Percentiles rank a stretch among this genome's conserved stretches.
These are phyloP conservation scores for Drosophila anomalata DNA, from an alignment of 2,888 invertebrate genomes.

Conservation along the genomic window DNA sequence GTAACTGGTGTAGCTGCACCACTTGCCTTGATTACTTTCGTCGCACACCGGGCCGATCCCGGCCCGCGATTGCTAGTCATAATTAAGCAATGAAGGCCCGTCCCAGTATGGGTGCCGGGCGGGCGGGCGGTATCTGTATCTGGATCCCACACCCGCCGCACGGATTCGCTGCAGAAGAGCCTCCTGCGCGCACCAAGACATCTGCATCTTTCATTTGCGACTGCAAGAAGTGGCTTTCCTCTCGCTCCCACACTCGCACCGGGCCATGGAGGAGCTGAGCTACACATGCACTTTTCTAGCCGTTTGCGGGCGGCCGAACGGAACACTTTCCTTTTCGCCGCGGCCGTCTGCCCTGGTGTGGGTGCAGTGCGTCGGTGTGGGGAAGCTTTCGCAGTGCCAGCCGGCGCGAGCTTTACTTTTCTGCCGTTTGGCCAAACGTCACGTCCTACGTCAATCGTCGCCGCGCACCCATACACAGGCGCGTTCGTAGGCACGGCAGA, in stretches of 20 bases:
- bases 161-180: slow-evolving; percentile 16
- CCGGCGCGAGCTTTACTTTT: slow-evolving; percentile 54
- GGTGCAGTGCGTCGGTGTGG: slow-evolving; percentile 2
- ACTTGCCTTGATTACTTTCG: slow-evolving; percentile 59
- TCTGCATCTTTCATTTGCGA: slow-evolving; percentile 30
- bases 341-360: slow-evolving; percentile 11
- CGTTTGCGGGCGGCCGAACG: slow-evolving; percentile 53
- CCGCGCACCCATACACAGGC: slow-evolving; percentile 46
- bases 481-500: slow-evolving; percentile 13
- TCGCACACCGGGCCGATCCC: slow-evolving; percentile 10
- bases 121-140: background rate
- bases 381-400: slow-evolving; percentile 34
- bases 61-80: slow-evolving; percentile 17
- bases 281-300: slow-evolving; percentile 51
- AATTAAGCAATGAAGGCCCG: slow-evolving; percentile 40
- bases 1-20: slow-evolving; percentile 54
- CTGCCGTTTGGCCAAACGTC: slow-evolving; percentile 5
- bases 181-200: background rate
- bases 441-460: slow-evolving; percentile 7
- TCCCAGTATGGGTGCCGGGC: slow-evolving; percentile 19
- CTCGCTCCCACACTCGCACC: slow-evolving; percentile 24
- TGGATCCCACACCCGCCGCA: slow-evolving; percentile 13
- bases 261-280: slow-evolving; percentile 14
- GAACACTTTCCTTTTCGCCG: slow-evolving; percentile 70
- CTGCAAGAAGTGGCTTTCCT: slow-evolving; percentile 27